These are phyloP conservation scores for Sylvia borin DNA, from an alignment of 2,797 vertebrate genomes.

Conservation along the genomic window DNA sequence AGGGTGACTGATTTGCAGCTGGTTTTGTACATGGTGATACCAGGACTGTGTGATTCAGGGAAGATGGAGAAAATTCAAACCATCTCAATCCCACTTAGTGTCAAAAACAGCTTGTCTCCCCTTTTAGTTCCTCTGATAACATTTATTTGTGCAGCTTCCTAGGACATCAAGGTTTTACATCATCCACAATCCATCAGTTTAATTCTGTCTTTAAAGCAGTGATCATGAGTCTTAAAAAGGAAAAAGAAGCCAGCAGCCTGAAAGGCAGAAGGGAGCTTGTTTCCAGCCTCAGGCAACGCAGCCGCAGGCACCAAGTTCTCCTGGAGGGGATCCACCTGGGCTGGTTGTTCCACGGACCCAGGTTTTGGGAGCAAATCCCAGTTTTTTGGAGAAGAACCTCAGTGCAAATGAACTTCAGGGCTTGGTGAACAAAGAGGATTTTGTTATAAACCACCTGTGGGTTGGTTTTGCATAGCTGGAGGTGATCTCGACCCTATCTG, in stretches of 20 bases:
- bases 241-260: background rate
- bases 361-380: background rate
- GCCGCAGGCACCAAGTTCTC: background rate
- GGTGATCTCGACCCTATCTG: background rate
- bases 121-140: background rate
- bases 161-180: background rate
- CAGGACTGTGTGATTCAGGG: background rate
- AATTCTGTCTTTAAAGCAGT: conserved; percentile 20
- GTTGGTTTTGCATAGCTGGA: background rate
- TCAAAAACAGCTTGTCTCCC: background rate
- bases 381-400: background rate
- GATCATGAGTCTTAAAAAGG: background rate
- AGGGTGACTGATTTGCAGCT: background rate
- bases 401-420: background rate
- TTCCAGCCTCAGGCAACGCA: background rate
- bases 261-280: background rate
- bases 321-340: background rate
- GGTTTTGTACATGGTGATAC: background rate
- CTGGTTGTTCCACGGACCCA: background rate
- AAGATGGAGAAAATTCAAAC: background rate
- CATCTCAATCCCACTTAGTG: background rate
- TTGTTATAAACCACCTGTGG: background rate
- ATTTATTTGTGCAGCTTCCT: background rate
- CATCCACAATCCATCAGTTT: background rate
- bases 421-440: background rate